phyloP scores from a whole-genome alignment of 2,888 invertebrate genomes.

The Mythimna vitellina region DNA sequence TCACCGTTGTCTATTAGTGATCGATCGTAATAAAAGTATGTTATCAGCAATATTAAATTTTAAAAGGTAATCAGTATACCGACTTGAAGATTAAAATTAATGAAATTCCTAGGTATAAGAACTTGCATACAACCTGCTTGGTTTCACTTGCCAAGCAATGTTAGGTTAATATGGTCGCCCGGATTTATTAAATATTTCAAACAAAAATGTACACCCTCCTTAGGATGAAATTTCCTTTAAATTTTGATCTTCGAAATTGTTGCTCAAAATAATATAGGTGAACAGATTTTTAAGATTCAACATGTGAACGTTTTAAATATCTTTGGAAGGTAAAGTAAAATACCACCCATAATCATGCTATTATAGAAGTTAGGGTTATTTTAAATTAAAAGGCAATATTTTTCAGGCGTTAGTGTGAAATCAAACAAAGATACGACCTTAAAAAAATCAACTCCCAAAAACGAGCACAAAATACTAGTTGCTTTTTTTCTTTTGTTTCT shows the following conservation, averaged over 20 bases:
- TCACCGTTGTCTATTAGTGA: too few species aligned
- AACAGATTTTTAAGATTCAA: not conserved
- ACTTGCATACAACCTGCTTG: not conserved
- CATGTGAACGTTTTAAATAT: not conserved
- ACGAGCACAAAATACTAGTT: not conserved
- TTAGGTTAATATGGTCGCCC: not conserved
- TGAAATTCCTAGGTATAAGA: not conserved
- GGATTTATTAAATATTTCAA: not conserved
- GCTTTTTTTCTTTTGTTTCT: too few species aligned
- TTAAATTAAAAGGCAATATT: not conserved
- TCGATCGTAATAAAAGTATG: too few species aligned
- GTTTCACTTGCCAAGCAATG: not conserved
- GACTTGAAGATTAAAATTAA: not conserved
- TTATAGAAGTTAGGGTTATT: not conserved
- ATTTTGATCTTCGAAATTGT: not conserved
- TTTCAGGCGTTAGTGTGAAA: too few species aligned
- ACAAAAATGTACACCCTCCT: not conserved
- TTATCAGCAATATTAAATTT: too few species aligned
- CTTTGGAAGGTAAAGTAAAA: not conserved
- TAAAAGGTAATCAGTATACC: not conserved
- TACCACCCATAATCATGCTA: not conserved
- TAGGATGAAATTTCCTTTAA: not conserved
- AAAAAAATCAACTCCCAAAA: too few species aligned
- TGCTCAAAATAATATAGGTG: not conserved
- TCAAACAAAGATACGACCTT: too few species aligned